These are phyloP conservation scores for Spinus pinus DNA, from an alignment of 2,797 vertebrate genomes.

Conservation along the genomic window DNA sequence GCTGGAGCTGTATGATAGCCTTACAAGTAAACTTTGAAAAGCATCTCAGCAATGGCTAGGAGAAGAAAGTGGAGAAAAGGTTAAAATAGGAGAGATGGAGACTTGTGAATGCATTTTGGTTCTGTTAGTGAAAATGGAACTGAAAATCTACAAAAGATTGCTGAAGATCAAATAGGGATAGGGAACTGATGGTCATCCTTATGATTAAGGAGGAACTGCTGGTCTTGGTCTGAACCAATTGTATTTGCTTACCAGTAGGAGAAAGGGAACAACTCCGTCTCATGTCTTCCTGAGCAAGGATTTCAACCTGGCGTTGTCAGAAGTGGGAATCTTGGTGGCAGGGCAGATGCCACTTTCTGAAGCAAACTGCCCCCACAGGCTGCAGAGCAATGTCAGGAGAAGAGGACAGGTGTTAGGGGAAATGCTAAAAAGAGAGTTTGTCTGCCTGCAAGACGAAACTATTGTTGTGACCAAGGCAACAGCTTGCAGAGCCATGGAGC, in stretches of 20 bases:
- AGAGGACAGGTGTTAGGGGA: background rate
- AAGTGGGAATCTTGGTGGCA: background rate
- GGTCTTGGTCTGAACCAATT: background rate
- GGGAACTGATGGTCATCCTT: background rate
- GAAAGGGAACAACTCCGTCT: background rate
- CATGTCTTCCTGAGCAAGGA: background rate
- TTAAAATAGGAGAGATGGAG: background rate
- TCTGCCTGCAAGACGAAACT: background rate
- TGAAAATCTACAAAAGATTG: background rate
- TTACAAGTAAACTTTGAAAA: background rate
- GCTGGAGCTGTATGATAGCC: background rate
- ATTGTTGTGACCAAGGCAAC: background rate
- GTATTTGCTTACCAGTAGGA: background rate
- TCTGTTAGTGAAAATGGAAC: background rate
- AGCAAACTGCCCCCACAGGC: fast-evolving
- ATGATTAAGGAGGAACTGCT: background rate
- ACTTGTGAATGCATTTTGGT: background rate
- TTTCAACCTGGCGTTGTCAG: background rate
- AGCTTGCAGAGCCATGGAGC: background rate
- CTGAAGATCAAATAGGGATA: background rate
- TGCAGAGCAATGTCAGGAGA: background rate
- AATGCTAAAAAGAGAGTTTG: background rate
- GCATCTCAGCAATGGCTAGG: background rate
- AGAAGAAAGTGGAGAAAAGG: background rate
- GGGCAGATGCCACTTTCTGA: background rate